Evolutionary conservation across 2,113 vertebrate species (phyloP).

Genomic region (Tiliqua scincoides): DNA sequence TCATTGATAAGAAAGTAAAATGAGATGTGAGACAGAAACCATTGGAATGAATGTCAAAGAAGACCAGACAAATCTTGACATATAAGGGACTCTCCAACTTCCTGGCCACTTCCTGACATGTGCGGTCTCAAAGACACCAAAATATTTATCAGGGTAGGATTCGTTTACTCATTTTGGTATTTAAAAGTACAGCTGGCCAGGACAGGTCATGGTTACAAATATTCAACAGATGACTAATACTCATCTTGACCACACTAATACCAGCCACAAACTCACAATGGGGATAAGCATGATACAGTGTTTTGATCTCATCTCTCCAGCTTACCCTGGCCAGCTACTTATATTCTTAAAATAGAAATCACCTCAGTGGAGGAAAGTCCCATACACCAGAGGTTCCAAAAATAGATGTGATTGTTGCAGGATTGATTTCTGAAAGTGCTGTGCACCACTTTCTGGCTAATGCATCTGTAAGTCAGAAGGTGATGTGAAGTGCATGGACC

Average conservation of each 20-base stretch:
- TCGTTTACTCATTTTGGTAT: constrained; percentile 18
- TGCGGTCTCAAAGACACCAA: background rate
- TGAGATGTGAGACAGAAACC: background rate
- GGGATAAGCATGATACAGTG: constrained; percentile 70
- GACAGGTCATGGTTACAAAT: constrained; percentile 41
- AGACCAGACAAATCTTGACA: background rate
- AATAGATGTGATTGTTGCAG: constrained; percentile 54
- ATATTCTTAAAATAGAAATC: constrained; percentile 73
- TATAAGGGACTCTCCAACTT: background rate
- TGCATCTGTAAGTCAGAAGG: constrained; percentile 50
- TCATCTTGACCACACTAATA: constrained; percentile 67
- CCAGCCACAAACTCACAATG: constrained; percentile 74
- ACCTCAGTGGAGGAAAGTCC: constrained; percentile 68
- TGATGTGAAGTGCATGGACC: background rate
- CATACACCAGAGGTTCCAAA: constrained; percentile 59
- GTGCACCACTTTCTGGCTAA: constrained; percentile 15
- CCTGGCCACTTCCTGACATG: constrained; percentile 2
- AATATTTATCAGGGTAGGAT: background rate
- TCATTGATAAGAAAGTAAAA: background rate
- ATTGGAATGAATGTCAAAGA: background rate
- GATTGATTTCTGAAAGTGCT: constrained; percentile 24
- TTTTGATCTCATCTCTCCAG: constrained; percentile 70
- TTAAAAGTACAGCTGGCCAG: constrained; percentile 43
- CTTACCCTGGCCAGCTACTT: constrained; percentile 51
- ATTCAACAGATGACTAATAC: constrained; percentile 63